Conservation (phyloP, 2,113 vertebrate genomes). For the Rhinogobius similis region DNA sequence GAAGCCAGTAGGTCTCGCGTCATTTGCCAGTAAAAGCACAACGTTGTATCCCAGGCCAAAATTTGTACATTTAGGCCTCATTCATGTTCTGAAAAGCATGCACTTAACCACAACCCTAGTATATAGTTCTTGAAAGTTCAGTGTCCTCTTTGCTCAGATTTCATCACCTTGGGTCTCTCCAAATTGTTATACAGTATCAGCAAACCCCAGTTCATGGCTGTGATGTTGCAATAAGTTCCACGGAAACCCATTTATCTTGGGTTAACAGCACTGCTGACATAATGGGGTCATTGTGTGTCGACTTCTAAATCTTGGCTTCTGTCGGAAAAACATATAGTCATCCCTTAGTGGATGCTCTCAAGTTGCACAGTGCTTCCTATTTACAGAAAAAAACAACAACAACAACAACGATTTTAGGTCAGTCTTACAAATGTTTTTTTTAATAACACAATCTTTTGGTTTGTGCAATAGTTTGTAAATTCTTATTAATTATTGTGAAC, state of each 20-base stretch:
- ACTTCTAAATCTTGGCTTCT: slow-evolving; percentile 44
- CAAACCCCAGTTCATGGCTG: slow-evolving; percentile 18
- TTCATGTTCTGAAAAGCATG: slow-evolving; percentile 6
- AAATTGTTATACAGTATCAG: slow-evolving; percentile 24
- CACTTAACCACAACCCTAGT: not conserved
- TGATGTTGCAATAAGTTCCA: slow-evolving; percentile 52
- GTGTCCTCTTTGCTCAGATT: slow-evolving; percentile 40
- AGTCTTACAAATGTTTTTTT: not conserved
- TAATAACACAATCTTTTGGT: not conserved
- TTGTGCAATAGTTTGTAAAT: not conserved
- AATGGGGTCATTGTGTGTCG: slow-evolving; percentile 65
- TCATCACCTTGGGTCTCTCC: slow-evolving; percentile 22
- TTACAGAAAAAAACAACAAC: slow-evolving; percentile 1
- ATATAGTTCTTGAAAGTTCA: slow-evolving; percentile 25
- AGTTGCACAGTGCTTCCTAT: slow-evolving; percentile 13
- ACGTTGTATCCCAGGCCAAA: slow-evolving; percentile 7
- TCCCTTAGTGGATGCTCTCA: slow-evolving; percentile 20
- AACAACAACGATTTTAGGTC: not conserved
- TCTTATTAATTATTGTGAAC: not conserved
- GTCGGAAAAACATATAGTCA: slow-evolving; percentile 26
- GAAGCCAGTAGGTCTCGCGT: slow-evolving; percentile 17
- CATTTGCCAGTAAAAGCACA: slow-evolving; percentile 40
- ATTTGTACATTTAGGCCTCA: slow-evolving; percentile 22
- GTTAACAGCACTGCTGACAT: slow-evolving; percentile 55
- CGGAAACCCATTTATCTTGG: slow-evolving; percentile 56